phyloP scores from a whole-genome alignment of 2,113 vertebrate species.

The Spheniscus mendiculus region DNA sequence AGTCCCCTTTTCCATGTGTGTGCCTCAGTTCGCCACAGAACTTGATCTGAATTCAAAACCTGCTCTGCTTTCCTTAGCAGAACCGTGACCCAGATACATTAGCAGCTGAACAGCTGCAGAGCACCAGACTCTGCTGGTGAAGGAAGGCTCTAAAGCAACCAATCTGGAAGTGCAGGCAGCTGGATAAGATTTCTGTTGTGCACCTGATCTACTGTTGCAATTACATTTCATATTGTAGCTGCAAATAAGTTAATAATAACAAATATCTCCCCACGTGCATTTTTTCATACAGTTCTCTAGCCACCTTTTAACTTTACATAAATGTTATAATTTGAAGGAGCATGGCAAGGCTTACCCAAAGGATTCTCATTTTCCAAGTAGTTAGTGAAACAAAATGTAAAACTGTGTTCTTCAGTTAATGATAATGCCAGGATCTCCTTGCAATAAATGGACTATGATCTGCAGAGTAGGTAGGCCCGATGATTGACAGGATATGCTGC shows the following conservation, averaged over 20 bases:
- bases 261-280: accelerated
- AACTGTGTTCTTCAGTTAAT: not conserved
- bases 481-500: not conserved
- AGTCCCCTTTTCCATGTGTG: not conserved
- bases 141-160: not conserved
- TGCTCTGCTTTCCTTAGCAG: not conserved
- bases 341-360: not conserved
- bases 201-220: not conserved
- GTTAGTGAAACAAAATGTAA: not conserved
- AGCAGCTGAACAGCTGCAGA: constrained; percentile 32
- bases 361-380: not conserved
- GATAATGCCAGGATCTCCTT: not conserved
- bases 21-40: not conserved
- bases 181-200: not conserved
- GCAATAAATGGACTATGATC: not conserved
- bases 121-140: not conserved
- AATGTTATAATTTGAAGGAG: not conserved
- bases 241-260: not conserved
- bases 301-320: not conserved
- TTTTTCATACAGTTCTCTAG: not conserved
- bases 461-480: not conserved
- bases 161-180: not conserved
- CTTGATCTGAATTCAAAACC: not conserved
- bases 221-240: not conserved
- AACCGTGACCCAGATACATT: not conserved